Conservation (phyloP, 2,888 invertebrate species). For the Synanthedon andrenaeformis region DNA sequence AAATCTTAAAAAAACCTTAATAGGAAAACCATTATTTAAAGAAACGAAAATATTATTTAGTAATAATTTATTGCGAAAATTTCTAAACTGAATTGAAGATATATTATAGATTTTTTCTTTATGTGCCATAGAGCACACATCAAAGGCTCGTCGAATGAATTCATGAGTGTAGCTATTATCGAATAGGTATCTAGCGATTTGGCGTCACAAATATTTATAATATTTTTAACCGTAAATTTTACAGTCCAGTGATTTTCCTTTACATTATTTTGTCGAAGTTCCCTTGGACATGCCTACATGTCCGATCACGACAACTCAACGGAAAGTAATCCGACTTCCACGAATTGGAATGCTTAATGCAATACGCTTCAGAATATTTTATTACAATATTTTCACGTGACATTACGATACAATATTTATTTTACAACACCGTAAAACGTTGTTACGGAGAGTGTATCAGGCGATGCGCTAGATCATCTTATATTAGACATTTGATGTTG, state of each 20-base stretch:
- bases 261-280: not conserved
- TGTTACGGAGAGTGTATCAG: not conserved
- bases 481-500: no score
- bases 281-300: not conserved
- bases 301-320: not conserved
- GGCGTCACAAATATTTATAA: not conserved
- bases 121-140: no score
- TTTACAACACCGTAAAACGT: not conserved
- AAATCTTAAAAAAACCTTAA: no score
- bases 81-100: no score
- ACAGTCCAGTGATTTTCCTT: not conserved
- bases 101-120: no score
- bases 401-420: not conserved
- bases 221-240: not conserved
- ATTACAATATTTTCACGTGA: not conserved
- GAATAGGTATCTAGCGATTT: not conserved
- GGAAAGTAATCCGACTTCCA: not conserved
- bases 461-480: no score
- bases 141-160: no score
- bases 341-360: not conserved
- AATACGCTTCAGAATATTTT: not conserved
- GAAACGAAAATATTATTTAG: no score
- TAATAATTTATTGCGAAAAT: no score
- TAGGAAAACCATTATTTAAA: no score
- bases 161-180: no score